phyloP scores from a whole-genome alignment of 2,797 vertebrate species.

The Graptemys geographica region DNA sequence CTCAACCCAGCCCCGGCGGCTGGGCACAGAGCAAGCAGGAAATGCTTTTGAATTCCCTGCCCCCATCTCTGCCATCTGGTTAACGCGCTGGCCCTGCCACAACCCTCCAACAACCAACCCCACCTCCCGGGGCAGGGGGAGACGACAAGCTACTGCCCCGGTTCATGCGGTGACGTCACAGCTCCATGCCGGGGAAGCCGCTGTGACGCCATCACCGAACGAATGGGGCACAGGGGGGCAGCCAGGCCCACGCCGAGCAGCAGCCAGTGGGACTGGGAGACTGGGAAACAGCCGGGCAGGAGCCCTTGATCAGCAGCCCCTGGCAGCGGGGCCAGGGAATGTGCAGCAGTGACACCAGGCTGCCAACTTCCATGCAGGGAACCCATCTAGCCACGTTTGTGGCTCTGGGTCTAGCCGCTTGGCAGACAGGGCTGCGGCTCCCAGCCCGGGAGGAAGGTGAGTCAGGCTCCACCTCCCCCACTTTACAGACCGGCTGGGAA shows the following conservation, averaged over 20 bases:
- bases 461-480: no score
- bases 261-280: neutral
- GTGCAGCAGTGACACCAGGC: neutral
- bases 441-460: neutral
- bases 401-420: no score
- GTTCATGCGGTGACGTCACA: no score
- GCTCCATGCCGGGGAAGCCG: no score
- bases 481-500: neutral
- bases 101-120: no score
- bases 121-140: no score
- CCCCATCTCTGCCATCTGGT: neutral
- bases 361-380: no score
- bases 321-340: neutral
- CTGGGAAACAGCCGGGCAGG: neutral
- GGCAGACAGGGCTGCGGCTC: neutral
- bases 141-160: no score
- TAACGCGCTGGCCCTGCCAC: no score
- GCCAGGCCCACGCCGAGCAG: no score
- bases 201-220: no score
- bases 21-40: neutral
- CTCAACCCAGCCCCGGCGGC: neutral
- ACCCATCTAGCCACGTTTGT: neutral
- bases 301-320: neutral
- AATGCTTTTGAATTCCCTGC: neutral
- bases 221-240: no score